Conservation (phyloP, 2,113 vertebrate species). For the human region DNA sequence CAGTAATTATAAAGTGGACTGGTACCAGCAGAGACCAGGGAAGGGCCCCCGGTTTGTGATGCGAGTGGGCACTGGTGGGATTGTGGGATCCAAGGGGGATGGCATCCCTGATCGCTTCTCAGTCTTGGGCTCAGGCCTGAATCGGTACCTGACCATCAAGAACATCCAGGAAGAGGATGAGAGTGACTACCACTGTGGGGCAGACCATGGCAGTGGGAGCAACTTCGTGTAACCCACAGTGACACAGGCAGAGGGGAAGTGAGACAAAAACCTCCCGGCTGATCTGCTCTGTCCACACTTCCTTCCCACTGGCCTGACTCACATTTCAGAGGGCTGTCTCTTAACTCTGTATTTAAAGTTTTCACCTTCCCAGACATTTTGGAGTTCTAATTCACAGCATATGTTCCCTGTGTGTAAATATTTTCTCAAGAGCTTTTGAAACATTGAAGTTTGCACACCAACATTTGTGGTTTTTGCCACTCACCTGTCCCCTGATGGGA, state of each 20-base stretch:
- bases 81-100: not conserved
- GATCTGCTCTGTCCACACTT: rapidly evolving
- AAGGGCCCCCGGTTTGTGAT: not conserved
- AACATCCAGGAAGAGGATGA: not conserved
- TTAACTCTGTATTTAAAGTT: not conserved
- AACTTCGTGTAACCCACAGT: not conserved
- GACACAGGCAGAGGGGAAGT: not conserved
- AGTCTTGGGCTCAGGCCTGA: not conserved
- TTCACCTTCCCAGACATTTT: no score
- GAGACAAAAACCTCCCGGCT: not conserved
- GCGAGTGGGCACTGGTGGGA: not conserved
- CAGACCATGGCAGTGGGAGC: not conserved
- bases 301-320: not conserved
- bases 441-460: not conserved
- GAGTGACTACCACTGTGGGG: not conserved
- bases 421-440: not conserved
- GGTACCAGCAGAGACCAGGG: not conserved
- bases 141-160: not conserved
- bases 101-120: not conserved
- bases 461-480: not conserved
- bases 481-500: not conserved
- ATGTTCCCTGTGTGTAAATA: not conserved
- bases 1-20: rapidly evolving
- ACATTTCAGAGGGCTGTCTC: no score
- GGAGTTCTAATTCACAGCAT: not conserved